Evolutionary conservation across 2,113 vertebrate genomes (phyloP), one percentile per base, ranked within the genome.

Genomic region (Callipepla squamata): DNA sequence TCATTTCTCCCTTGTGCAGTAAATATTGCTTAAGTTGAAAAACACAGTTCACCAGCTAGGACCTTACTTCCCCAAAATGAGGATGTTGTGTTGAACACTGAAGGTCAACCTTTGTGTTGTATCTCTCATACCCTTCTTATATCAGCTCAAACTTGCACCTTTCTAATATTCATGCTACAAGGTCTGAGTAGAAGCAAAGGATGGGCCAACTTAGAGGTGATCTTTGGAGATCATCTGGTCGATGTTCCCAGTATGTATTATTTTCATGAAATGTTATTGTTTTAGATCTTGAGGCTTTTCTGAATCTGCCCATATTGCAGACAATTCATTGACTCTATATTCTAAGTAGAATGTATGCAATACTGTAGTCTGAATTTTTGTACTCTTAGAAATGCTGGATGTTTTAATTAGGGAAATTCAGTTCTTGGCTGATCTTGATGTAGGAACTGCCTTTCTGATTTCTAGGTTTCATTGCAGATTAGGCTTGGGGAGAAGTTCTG

Each of bases 1-100:
- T 94, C 5, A 75, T 92, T 96, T 91, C 81, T 95, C 30, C 38
- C 87, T 89, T 69, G 11, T 55, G 48, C 78, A 87, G 44, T 45
- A 92, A 22, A 53, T 70, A 70, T 89, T 94, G 74, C 13, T 9
- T 47, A 51, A 50, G 30, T 30, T 63, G 59, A 62, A 88, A 93
- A 78, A 65, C 40, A 65, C 48, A 85, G 19, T 45, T 90, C 58
- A 61, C 17, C 30, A 68, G 21, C 69, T 50, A 55, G 50, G 21
- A 30, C 74, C 73, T 12, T 85, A 30, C 87, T 87, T 95, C 85
- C 75, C 87, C 72, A 92, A 91, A 95, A 92, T 69, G n/a, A 0
- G 0, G 23, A 69, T 65, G 30, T 66, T 18, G 72, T 82, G 3
- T 28, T 76, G 66, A 58, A 53, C 30, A 61, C 81, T 79, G 63